These are phyloP conservation scores for Teleogryllus occipitalis DNA, from an alignment of 1,140 invertebrate genomes.

Conservation along the genomic window DNA sequence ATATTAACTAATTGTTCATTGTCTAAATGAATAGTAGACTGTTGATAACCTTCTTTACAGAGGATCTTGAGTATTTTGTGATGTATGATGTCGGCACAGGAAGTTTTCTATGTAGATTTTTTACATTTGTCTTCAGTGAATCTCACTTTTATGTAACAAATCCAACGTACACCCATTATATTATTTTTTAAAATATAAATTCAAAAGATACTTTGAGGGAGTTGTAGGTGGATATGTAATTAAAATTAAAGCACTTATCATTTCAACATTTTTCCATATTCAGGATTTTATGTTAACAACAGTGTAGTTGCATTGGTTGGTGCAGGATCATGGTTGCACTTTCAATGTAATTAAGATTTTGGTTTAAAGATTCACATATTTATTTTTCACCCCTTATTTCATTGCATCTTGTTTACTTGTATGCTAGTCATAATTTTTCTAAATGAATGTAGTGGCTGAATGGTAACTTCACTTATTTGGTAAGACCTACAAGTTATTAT, in stretches of 20 bases:
- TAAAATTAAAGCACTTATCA: too few relatives aligned
- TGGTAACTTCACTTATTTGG: background rate
- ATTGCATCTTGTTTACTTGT: background rate
- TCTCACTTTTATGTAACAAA: background rate
- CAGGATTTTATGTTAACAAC: too few relatives aligned
- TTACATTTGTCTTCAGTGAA: background rate
- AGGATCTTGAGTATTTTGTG: background rate
- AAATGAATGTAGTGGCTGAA: background rate
- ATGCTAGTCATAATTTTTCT: background rate
- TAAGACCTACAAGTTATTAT: background rate
- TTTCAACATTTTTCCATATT: too few relatives aligned
- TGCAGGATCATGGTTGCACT: too few relatives aligned
- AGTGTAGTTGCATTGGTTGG: too few relatives aligned
- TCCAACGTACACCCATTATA: background rate
- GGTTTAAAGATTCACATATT: background rate
- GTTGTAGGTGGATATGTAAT: too few relatives aligned
- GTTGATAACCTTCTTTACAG: background rate
- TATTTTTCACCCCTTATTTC: background rate
- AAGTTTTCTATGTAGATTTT: conserved; percentile 6
- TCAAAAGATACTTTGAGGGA: too few relatives aligned
- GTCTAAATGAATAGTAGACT: background rate
- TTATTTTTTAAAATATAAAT: too few relatives aligned
- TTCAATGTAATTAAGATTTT: background rate
- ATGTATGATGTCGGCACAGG: background rate
- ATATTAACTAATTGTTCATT: background rate